Conservation (phyloP, 2,888 invertebrate genomes). For the Apodemia hepburni region DNA sequence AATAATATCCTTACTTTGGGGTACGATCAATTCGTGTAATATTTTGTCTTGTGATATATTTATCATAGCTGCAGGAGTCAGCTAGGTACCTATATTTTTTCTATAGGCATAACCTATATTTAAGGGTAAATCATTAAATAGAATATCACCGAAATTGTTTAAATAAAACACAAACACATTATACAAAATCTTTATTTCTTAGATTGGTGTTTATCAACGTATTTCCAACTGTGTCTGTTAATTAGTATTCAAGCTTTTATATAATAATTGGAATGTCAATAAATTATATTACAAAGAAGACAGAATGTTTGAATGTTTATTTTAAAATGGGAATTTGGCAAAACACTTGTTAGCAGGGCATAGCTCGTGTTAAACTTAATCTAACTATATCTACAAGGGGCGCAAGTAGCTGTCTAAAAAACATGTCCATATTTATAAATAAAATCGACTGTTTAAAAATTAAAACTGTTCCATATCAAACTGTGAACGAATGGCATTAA, state of each 20-base stretch:
- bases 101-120: too few species aligned
- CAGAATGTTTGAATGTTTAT: not conserved
- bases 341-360: not conserved
- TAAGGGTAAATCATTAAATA: not conserved
- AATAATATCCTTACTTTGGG: too few species aligned
- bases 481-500: too few species aligned
- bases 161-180: constrained; percentile 3
- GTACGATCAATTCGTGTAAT: too few species aligned
- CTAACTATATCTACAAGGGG: not conserved
- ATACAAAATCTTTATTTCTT: constrained; percentile 7
- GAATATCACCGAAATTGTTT: not conserved
- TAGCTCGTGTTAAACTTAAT: not conserved
- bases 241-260: constrained; percentile 14
- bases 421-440: not conserved
- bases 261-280: constrained; percentile 21
- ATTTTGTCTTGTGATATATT: too few species aligned
- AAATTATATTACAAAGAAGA: constrained; percentile 9
- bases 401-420: not conserved
- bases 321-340: not conserved
- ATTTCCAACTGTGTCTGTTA: constrained; percentile 5
- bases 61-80: too few species aligned
- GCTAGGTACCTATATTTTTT: too few species aligned
- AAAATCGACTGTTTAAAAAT: too few species aligned
- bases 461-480: too few species aligned
- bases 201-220: constrained; percentile 29